Evolutionary conservation across 53 echinoderm and acorn worm species (phyloP).

Genomic region (Apostichopus leukothele): DNA sequence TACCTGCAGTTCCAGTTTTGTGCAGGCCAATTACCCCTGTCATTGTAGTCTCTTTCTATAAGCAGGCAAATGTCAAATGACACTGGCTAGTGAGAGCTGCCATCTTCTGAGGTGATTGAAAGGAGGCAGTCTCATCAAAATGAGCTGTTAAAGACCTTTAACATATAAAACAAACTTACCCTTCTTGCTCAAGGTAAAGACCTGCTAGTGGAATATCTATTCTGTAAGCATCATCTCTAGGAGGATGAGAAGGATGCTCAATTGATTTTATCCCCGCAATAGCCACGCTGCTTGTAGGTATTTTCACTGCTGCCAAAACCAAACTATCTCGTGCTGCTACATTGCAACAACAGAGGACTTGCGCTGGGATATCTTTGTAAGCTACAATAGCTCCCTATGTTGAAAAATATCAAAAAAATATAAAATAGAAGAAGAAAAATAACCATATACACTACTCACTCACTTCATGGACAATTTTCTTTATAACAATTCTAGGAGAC

Average conservation of each 20-base stretch:
- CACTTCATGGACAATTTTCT: not conserved
- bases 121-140: no score
- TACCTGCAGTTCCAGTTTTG: no score
- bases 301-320: not conserved
- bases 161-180: not conserved
- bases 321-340: not conserved
- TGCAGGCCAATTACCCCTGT: no score
- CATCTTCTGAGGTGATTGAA: no score
- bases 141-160: no score
- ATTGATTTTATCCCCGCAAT: not conserved
- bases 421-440: not conserved
- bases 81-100: no score
- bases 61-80: no score
- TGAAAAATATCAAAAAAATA: not conserved
- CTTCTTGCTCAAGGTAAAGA: not conserved
- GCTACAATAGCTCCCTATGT: slow-evolving; percentile 3
- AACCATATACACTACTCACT: slow-evolving; percentile 7
- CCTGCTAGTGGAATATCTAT: not conserved
- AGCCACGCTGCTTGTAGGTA: not conserved
- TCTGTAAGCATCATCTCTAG: not conserved
- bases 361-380: not conserved
- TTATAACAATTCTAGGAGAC: not conserved
- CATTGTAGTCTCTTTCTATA: no score
- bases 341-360: not conserved
- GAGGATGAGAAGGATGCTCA: not conserved